Percentiles rank a stretch among this genome's conserved stretches.
Evolutionary conservation across 2,888 invertebrate species (phyloP).

Genomic region (Nematopogon swammerdamellus): DNA sequence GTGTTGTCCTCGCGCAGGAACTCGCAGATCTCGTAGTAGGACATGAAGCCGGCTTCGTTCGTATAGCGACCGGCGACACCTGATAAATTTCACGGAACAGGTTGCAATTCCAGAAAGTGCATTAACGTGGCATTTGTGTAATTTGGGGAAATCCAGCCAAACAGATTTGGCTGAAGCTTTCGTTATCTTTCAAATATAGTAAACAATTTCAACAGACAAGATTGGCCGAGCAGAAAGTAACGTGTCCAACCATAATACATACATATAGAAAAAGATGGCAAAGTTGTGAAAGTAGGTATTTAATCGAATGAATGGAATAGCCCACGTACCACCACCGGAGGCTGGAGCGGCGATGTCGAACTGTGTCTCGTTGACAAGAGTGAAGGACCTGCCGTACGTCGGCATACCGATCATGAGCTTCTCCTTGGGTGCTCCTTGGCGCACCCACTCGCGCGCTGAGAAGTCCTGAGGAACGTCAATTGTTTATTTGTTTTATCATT

Average conservation of each 20-base stretch:
- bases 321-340: conserved; percentile 71
- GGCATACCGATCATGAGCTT: conserved; percentile 95
- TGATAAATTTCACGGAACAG: no score
- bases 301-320: not conserved
- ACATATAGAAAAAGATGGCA: no score
- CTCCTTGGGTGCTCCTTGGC: conserved; percentile 89
- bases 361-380: conserved; percentile 78
- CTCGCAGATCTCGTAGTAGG: conserved; percentile 93
- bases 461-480: conserved; percentile 67
- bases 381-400: conserved; percentile 90
- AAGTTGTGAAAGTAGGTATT: no score
- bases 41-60: conserved; percentile 90
- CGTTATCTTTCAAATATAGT: no score
- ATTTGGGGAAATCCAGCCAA: no score
- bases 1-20: conserved; percentile 88
- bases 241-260: no score
- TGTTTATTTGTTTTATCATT: no score
- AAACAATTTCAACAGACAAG: no score
- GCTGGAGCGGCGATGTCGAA: conserved; percentile 93
- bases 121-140: no score
- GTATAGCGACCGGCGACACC: conserved; percentile 79
- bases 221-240: no score
- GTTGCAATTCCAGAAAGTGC: no score
- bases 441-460: conserved; percentile 90
- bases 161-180: no score